Conservation (phyloP, 2,797 vertebrate genomes). For the Pyrocephalus nanus region DNA sequence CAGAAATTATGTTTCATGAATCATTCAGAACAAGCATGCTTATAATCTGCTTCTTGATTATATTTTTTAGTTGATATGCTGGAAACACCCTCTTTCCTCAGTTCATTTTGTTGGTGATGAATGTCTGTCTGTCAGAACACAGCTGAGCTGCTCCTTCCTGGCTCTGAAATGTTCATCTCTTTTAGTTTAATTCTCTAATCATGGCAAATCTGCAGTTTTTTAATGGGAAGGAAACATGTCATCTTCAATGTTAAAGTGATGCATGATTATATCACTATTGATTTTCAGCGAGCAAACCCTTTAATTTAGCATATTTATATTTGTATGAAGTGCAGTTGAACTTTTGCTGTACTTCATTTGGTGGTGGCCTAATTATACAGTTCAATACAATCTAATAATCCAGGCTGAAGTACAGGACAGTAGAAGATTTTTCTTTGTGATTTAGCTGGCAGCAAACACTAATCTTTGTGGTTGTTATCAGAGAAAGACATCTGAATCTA, state of each 20-base stretch:
- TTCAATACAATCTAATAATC: constrained; percentile 34
- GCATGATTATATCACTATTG: constrained; percentile 2
- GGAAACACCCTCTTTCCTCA: constrained; percentile 12
- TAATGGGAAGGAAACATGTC: constrained; percentile 9
- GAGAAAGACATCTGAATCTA: constrained; percentile 40
- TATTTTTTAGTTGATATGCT: constrained; percentile 31
- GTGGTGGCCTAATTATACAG: constrained; percentile 25
- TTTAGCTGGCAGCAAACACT: constrained; percentile 27
- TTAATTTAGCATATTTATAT: constrained; percentile 52
- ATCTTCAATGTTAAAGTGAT: constrained; percentile 19
- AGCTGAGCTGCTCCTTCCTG: background rate
- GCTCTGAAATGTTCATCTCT: background rate
- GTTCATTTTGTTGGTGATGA: constrained; percentile 22
- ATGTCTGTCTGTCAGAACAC: background rate
- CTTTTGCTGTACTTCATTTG: constrained; percentile 37
- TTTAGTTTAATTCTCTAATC: constrained; percentile 34
- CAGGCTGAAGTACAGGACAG: background rate
- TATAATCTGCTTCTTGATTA: constrained; percentile 57
- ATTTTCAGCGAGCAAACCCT: constrained; percentile 31
- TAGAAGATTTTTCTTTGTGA: constrained; percentile 17
- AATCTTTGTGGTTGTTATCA: constrained; percentile 32
- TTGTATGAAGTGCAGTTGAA: constrained; percentile 20
- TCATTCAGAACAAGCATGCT: constrained; percentile 53
- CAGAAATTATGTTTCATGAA: constrained; percentile 56
- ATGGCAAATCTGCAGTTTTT: constrained; percentile 16